Conservation (phyloP, 2,113 vertebrate species). For the Telmatochromis bifrenatus region DNA sequence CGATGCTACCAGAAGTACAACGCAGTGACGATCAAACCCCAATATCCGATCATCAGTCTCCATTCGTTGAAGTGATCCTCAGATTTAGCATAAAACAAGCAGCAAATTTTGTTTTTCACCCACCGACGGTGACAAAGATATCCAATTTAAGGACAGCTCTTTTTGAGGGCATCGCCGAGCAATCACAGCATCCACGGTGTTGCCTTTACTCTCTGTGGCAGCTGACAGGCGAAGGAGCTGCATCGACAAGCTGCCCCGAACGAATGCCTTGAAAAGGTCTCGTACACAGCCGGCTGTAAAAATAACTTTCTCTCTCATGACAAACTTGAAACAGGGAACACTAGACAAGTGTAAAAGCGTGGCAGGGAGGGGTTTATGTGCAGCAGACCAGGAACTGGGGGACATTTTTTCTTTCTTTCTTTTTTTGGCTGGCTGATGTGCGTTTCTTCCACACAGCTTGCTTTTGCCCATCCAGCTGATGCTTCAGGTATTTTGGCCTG, state of each 20-base stretch:
- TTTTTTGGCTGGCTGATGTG: neutral
- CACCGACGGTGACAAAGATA: constrained; percentile 23
- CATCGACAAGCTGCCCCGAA: constrained; percentile 29
- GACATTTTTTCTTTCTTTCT: neutral
- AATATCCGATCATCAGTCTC: neutral
- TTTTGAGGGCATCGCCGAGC: neutral
- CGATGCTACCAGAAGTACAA: neutral
- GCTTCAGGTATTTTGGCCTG: neutral
- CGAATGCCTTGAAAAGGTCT: constrained; percentile 42
- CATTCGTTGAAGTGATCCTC: neutral
- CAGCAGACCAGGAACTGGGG: neutral
- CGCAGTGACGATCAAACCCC: neutral
- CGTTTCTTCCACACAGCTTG: constrained; percentile 9
- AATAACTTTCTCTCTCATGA: constrained; percentile 47
- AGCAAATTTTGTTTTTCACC: neutral
- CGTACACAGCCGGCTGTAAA: constrained; percentile 21
- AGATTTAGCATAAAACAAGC: neutral
- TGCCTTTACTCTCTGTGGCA: constrained; percentile 30
- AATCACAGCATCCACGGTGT: neutral
- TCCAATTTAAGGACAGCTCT: constrained; percentile 35
- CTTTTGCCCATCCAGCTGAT: constrained; percentile 2
- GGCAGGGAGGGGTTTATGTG: neutral
- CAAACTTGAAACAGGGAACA: constrained; percentile 37
- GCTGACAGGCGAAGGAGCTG: constrained; percentile 40
- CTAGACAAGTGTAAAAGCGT: constrained; percentile 7